These are phyloP conservation scores for Ptychoptera albimana DNA, from an alignment of 2,888 invertebrate genomes.

Conservation along the genomic window DNA sequence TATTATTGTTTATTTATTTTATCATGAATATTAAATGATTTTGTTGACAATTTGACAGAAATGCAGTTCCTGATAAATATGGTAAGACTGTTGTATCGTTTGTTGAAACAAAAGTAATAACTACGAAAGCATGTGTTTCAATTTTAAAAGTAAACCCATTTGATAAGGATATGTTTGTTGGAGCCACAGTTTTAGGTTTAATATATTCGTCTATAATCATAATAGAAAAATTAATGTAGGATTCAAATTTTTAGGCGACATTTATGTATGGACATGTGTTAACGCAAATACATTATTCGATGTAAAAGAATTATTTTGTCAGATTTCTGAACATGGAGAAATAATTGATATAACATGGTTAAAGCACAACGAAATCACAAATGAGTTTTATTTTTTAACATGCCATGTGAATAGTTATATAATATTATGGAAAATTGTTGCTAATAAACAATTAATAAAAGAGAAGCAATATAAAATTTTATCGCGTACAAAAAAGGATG, in stretches of 20 bases:
- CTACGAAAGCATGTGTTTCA: constrained; percentile 22
- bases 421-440: constrained; percentile 20
- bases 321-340: constrained; percentile 18
- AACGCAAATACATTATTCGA: constrained; percentile 11
- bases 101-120: constrained; percentile 18
- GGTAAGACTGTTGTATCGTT: constrained; percentile 9
- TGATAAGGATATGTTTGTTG: constrained; percentile 25
- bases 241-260: constrained; percentile 20
- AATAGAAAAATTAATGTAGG: not conserved
- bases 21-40: too few relatives aligned
- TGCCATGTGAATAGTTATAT: constrained; percentile 24
- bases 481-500: not conserved
- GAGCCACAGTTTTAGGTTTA: constrained; percentile 20
- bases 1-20: too few relatives aligned
- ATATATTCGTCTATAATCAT: not conserved
- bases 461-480: constrained; percentile 15
- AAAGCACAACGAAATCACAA: constrained; percentile 13
- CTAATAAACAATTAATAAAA: constrained; percentile 14
- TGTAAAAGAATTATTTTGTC: constrained; percentile 19
- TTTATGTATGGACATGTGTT: constrained; percentile 23
- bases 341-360: constrained; percentile 26
- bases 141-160: constrained; percentile 22
- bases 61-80: too few relatives aligned
- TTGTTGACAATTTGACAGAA: constrained; percentile 13
- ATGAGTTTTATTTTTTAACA: constrained; percentile 15